These are phyloP conservation scores for Ochotona princeps DNA, from an alignment of 2,113 vertebrate species.

Conservation along the genomic window DNA sequence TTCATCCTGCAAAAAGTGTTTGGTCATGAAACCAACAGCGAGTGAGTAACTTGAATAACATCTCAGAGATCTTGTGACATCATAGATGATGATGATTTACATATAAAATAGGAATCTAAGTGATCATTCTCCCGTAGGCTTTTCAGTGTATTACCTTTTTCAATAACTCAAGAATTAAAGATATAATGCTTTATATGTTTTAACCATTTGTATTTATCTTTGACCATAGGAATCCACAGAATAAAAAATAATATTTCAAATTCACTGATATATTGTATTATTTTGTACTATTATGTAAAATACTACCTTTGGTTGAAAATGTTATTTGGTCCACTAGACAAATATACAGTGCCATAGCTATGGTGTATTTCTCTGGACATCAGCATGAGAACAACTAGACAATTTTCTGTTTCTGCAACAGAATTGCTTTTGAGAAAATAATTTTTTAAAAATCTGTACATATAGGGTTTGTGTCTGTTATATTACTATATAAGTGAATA, in stretches of 20 bases:
- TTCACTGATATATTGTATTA: neutral
- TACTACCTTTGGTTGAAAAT: slow-evolving; percentile 9
- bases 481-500: neutral
- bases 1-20: slow-evolving; percentile 25
- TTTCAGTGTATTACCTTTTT: neutral
- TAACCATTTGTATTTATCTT: neutral
- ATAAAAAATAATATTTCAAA: slow-evolving; percentile 34
- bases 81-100: neutral
- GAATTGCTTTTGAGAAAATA: slow-evolving; percentile 21
- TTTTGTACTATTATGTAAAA: neutral
- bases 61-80: neutral
- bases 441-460: neutral
- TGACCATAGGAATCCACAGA: neutral
- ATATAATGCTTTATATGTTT: neutral
- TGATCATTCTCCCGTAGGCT: neutral
- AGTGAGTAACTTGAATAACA: neutral
- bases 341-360: neutral
- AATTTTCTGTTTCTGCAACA: slow-evolving; percentile 2
- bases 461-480: neutral
- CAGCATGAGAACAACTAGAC: neutral
- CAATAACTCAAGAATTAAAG: slow-evolving; percentile 23
- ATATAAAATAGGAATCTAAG: neutral
- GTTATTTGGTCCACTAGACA: neutral
- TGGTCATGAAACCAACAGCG: slow-evolving; percentile 45
- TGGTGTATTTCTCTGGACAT: neutral